phyloP scores from a whole-genome alignment of 2,113 vertebrate species.

The Sylvicapra grimmia region DNA sequence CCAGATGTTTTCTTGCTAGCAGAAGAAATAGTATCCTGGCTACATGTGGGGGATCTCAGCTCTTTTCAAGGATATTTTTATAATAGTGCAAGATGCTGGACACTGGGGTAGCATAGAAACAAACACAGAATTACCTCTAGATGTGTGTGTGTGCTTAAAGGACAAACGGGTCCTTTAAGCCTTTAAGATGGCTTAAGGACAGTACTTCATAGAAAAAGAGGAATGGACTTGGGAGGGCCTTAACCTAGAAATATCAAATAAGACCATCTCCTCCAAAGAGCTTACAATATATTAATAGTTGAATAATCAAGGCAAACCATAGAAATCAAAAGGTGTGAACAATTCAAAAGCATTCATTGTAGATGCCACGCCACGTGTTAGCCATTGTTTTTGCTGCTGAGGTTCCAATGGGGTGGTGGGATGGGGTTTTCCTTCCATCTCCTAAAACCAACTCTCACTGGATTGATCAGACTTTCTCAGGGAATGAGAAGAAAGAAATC shows the following conservation, averaged over 20 bases:
- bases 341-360: neutral
- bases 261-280: neutral
- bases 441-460: neutral
- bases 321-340: neutral
- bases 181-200: neutral
- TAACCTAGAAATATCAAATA: conserved; percentile 9
- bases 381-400: neutral
- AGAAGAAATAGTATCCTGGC: neutral
- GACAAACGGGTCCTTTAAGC: neutral
- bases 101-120: neutral
- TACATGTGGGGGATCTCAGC: neutral
- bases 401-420: neutral
- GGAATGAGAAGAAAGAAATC: neutral
- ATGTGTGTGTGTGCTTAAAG: neutral
- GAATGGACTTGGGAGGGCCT: neutral
- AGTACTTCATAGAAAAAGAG: neutral
- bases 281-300: neutral
- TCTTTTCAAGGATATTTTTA: conserved; percentile 6
- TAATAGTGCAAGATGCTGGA: neutral
- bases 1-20: conserved; percentile 15
- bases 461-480: neutral
- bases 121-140: neutral
- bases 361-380: neutral
- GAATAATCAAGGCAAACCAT: neutral
- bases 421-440: neutral